Conservation (phyloP, 2,797 vertebrate species). For the Apogon hyalosoma region DNA sequence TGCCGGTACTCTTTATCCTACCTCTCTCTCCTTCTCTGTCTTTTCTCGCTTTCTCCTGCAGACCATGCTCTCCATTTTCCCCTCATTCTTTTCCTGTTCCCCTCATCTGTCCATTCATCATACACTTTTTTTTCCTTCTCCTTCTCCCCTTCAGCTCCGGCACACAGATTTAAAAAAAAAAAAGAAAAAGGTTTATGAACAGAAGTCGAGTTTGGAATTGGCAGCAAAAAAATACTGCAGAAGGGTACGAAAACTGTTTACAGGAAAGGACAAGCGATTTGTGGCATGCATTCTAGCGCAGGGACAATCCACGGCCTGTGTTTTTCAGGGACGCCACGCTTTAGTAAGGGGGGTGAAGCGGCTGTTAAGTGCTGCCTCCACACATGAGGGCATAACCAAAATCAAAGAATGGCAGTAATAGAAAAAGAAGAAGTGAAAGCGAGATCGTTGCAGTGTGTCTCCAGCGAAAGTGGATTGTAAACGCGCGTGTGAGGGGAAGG, state of each 20-base stretch:
- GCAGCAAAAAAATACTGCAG: slow-evolving; percentile 45
- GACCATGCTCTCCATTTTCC: slow-evolving; percentile 76
- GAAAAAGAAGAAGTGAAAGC: slow-evolving; percentile 56
- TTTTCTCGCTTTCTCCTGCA: slow-evolving; percentile 66
- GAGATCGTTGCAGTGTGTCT: slow-evolving; percentile 70
- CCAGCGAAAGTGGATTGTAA: slow-evolving; percentile 77
- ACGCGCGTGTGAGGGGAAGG: slow-evolving; percentile 72
- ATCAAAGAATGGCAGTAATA: slow-evolving; percentile 54
- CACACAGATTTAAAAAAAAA: slow-evolving; percentile 29
- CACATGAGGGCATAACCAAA: slow-evolving; percentile 54
- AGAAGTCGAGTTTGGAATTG: slow-evolving; percentile 28
- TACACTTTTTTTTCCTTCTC: slow-evolving; percentile 48
- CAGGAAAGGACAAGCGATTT: slow-evolving; percentile 63
- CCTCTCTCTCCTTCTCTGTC: slow-evolving; percentile 58
- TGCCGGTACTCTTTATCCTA: slow-evolving; percentile 76
- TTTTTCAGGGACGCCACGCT: slow-evolving; percentile 65
- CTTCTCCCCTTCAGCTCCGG: slow-evolving; percentile 36
- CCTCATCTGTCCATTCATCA: slow-evolving; percentile 70
- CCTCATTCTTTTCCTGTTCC: slow-evolving; percentile 65
- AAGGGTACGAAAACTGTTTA: slow-evolving; percentile 50
- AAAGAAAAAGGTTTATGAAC: slow-evolving; percentile 31
- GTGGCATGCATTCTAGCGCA: slow-evolving; percentile 69
- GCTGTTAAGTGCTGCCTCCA: slow-evolving; percentile 49
- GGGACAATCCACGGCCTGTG: slow-evolving; percentile 72
- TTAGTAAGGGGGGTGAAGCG: slow-evolving; percentile 45